Percentiles rank a stretch among this genome's conserved stretches.
Conservation (phyloP, 2,888 invertebrate genomes). For the Heteromyza rotundicornis region DNA sequence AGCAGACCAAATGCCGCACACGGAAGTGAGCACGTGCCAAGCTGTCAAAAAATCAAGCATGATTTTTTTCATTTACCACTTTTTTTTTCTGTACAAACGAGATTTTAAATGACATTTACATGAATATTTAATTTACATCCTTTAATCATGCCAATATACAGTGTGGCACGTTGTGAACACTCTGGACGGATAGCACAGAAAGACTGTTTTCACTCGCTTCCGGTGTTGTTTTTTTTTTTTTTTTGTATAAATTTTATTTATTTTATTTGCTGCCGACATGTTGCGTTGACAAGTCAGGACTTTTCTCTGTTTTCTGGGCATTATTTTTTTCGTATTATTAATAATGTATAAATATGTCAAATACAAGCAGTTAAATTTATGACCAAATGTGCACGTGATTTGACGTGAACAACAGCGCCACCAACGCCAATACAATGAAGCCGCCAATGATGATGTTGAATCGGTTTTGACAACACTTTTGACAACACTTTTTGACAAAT, state of each 20-base stretch:
- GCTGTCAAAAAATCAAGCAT: slow-evolving; percentile 5
- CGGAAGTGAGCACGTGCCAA: not conserved
- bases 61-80: too few relatives aligned
- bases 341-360: slow-evolving; percentile 1
- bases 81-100: too few relatives aligned
- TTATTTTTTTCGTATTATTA: too few relatives aligned
- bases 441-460: slow-evolving; percentile 24
- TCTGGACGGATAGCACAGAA: too few relatives aligned
- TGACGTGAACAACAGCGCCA: not conserved
- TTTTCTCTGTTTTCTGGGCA: slow-evolving; percentile 1
- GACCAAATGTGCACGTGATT: not conserved
- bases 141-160: slow-evolving; percentile 44
- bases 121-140: slow-evolving; percentile 53
- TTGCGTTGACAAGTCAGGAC: slow-evolving; percentile 2
- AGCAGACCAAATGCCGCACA: not conserved
- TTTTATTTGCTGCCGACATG: too few relatives aligned
- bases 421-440: slow-evolving; percentile 13
- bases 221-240: too few relatives aligned
- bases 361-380: not conserved
- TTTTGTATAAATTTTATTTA: too few relatives aligned
- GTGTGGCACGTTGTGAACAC: too few relatives aligned
- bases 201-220: too few relatives aligned
- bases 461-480: too few relatives aligned
- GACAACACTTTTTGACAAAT: not conserved
- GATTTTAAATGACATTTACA: slow-evolving; percentile 54